Evolutionary conservation across 1,140 invertebrate genomes (phyloP).

Genomic region (Drosophila biarmipes): DNA sequence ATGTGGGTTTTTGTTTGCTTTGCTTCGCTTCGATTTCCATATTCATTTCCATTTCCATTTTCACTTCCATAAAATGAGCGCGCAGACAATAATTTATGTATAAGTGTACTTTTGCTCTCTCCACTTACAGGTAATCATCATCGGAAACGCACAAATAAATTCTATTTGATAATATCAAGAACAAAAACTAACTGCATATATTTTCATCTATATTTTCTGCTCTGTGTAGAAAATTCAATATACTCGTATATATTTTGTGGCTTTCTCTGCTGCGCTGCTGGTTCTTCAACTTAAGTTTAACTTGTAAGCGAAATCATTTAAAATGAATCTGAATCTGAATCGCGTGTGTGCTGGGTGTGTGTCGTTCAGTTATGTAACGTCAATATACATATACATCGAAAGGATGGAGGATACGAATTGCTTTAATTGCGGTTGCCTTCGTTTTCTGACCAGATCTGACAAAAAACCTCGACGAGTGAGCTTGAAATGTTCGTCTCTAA

Average conservation of each 20-base stretch:
- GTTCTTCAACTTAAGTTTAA: slow-evolving; percentile 71
- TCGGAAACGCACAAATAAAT: slow-evolving; percentile 68
- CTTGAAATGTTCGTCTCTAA: slow-evolving; percentile 54
- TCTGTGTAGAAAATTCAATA: slow-evolving; percentile 32
- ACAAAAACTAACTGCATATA: slow-evolving; percentile 69
- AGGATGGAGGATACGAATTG: slow-evolving; percentile 36
- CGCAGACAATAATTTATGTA: slow-evolving; percentile 54
- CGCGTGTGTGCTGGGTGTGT: slow-evolving; percentile 7
- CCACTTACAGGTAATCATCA: slow-evolving; percentile 37
- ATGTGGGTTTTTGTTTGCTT: slow-evolving; percentile 48
- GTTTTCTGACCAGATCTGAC: slow-evolving; percentile 33
- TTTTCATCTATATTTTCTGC: slow-evolving; percentile 32
- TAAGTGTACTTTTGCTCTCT: slow-evolving; percentile 27
- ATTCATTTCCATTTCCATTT: slow-evolving; percentile 18
- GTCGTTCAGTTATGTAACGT: slow-evolving; percentile 33
- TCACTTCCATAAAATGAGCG: slow-evolving; percentile 62
- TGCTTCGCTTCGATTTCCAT: slow-evolving; percentile 30
- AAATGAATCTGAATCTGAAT: slow-evolving; percentile 36
- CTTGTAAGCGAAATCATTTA: slow-evolving; percentile 69
- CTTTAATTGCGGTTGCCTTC: slow-evolving; percentile 26
- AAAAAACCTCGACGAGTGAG: slow-evolving; percentile 77
- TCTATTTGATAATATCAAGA: slow-evolving; percentile 57
- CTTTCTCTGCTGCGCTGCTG: slow-evolving; percentile 34
- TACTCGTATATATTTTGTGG: slow-evolving; percentile 16
- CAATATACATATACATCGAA: slow-evolving; percentile 52